Evolutionary conservation across 2,797 vertebrate species (phyloP).

Genomic region (Manis javanica): DNA sequence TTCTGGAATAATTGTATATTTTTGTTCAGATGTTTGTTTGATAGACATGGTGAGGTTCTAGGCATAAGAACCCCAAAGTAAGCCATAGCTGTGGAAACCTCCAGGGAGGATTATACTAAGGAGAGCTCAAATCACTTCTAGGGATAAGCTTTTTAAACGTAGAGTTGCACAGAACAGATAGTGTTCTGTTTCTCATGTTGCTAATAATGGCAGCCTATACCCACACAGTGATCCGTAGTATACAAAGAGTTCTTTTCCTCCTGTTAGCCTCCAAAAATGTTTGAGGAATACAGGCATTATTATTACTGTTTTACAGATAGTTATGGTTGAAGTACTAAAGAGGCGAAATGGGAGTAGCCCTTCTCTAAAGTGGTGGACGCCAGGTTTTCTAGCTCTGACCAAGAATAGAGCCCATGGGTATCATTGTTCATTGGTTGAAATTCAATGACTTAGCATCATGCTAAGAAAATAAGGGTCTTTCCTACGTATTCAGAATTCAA

Average conservation of each 20-base stretch:
- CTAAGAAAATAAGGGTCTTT: background rate
- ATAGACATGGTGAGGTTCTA: background rate
- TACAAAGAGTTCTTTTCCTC: background rate
- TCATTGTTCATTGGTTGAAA: background rate
- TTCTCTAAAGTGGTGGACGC: background rate
- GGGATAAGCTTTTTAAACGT: background rate
- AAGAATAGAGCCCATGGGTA: background rate
- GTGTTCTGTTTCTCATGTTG: background rate
- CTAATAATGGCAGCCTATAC: background rate
- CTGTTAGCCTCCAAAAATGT: background rate
- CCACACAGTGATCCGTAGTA: background rate
- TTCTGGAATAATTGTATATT: background rate
- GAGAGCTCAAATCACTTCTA: background rate
- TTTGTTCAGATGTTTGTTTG: background rate
- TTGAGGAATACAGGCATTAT: background rate
- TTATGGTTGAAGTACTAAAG: background rate
- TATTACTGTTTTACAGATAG: background rate
- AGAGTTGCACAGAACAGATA: background rate
- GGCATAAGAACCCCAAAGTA: background rate
- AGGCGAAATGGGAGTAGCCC: background rate
- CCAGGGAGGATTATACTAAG: background rate
- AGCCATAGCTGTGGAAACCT: background rate
- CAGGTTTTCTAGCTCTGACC: background rate
- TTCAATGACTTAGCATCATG: background rate
- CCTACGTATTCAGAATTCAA: constrained; percentile 48